Evolutionary conservation across 2,113 vertebrate species (phyloP), one percentile per base, ranked within the genome.

Genomic region (Pluvialis apricaria): DNA sequence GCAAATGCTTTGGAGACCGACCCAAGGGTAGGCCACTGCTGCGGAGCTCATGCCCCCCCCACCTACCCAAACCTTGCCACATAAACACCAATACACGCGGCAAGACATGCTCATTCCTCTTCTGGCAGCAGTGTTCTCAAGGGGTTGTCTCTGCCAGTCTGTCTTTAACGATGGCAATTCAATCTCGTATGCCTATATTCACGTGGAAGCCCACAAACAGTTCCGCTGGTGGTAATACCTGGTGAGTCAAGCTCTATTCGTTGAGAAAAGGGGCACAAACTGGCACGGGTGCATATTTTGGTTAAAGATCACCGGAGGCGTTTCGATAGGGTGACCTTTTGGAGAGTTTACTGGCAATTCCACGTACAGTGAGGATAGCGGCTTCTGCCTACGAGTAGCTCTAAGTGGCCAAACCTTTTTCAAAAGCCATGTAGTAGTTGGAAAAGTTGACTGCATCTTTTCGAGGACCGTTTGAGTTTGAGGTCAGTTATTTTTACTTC

Each of bases 401-500:
- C 11, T 19, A 13, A 54, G 34, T 6, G 61, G 61, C 52, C 58
- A 76, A 52, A 61, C 36, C 17, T 49, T 47, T 29, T 47, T 78
- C 79, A 80, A 54, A 82, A 65, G 70, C 44, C 1, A 1, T 62
- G 54, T 29, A 66, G 49, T 9, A 32, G 66, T 0, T 83, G 90
- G 92, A 95, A 90, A 83, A 78, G 19, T 51, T 94, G 96, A 66
- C 70, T 90, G 40, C 83, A 29, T 77, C 71, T 82, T 82, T 45
- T 11, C 51, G 57, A 79, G 58, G 20, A 79, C 64, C 0, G 0
- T 79, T 82, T 68, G 73, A 29, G 26, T 85, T 45, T 92, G 95
- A 95, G 94, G 92, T 91, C 75, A 55, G 82, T 94, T 96, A 92
- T 96, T 96, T 96, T 96, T 94, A 65, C 83, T 89, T 86, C 82